Percentiles rank a stretch among this genome's conserved stretches.
These are phyloP conservation scores for Manacus vitellinus DNA, from an alignment of 2,113 vertebrate species.

Conservation along the genomic window DNA sequence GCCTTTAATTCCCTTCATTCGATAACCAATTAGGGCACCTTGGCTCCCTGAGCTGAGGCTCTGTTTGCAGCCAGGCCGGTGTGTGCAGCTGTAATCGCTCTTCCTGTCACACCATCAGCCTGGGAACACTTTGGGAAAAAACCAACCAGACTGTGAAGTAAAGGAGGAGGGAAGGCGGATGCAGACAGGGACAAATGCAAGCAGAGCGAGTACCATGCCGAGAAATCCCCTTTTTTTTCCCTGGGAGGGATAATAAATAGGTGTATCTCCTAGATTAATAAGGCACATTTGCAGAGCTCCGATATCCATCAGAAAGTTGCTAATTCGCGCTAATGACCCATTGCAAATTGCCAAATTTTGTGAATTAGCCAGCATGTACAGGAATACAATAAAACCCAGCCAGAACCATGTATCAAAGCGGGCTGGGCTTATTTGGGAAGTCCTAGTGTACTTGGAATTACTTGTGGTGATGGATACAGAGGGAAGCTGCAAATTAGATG, in stretches of 20 bases:
- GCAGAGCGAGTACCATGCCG: neutral
- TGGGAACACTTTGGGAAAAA: slow-evolving; percentile 13
- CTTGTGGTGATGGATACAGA: neutral
- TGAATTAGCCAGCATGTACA: slow-evolving; percentile 16
- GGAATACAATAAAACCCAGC: neutral
- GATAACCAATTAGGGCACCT: slow-evolving; percentile 64
- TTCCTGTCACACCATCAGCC: slow-evolving; percentile 42
- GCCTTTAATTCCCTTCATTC: slow-evolving; percentile 49
- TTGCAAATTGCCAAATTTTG: slow-evolving; percentile 27
- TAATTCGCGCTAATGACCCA: slow-evolving; percentile 53
- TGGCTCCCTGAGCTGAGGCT: neutral
- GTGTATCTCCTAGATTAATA: slow-evolving; percentile 33
- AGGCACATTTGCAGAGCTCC: slow-evolving; percentile 5
- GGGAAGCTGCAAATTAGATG: neutral
- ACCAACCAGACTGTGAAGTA: neutral
- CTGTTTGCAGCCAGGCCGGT: neutral
- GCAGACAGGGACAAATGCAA: neutral
- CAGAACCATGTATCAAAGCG: neutral
- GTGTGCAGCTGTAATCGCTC: neutral
- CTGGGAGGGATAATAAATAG: slow-evolving; percentile 35
- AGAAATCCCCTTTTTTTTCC: neutral
- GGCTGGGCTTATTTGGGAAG: neutral
- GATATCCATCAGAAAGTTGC: slow-evolving; percentile 51
- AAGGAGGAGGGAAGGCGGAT: neutral
- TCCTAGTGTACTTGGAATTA: neutral